Evolutionary conservation across 2,797 vertebrate genomes (phyloP).

Genomic region (Poecile montanus): DNA sequence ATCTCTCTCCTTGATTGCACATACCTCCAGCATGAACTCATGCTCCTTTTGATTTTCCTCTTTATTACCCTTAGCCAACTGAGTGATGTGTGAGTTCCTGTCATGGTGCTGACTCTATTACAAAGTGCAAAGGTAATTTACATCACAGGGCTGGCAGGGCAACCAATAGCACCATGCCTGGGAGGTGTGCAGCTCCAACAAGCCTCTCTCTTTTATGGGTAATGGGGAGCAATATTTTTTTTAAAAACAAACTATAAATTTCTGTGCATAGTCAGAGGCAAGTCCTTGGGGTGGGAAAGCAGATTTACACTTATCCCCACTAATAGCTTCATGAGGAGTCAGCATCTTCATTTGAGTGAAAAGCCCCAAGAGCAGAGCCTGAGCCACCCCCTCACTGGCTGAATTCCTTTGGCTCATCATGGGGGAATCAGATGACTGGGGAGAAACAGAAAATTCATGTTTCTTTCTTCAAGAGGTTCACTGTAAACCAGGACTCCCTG

Average conservation of each 20-base stretch:
- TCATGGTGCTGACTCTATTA: constrained; percentile 78
- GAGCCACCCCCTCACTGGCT: neutral
- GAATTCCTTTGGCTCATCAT: neutral
- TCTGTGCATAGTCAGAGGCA: neutral
- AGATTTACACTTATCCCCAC: constrained; percentile 13
- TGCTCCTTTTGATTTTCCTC: constrained; percentile 70
- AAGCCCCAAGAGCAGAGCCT: neutral
- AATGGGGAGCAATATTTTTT: constrained; percentile 39
- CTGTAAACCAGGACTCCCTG: constrained; percentile 43
- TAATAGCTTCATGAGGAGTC: neutral
- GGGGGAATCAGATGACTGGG: neutral
- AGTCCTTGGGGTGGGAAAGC: constrained; percentile 1
- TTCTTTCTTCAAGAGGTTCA: constrained; percentile 7
- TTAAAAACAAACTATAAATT: constrained; percentile 53
- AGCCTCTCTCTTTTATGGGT: constrained; percentile 49
- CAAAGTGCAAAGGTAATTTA: constrained; percentile 78
- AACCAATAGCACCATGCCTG: constrained; percentile 22
- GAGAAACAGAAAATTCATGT: constrained; percentile 16
- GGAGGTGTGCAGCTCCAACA: constrained; percentile 42
- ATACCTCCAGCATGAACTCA: constrained; percentile 70
- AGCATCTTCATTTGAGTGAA: constrained; percentile 28
- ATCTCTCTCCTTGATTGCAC: constrained; percentile 71
- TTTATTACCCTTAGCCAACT: constrained; percentile 76
- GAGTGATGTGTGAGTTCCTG: constrained; percentile 79
- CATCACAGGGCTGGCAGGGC: constrained; percentile 24